phyloP scores from a whole-genome alignment of 53 echinoderm and acorn worm species.

The Astropecten irregularis region DNA sequence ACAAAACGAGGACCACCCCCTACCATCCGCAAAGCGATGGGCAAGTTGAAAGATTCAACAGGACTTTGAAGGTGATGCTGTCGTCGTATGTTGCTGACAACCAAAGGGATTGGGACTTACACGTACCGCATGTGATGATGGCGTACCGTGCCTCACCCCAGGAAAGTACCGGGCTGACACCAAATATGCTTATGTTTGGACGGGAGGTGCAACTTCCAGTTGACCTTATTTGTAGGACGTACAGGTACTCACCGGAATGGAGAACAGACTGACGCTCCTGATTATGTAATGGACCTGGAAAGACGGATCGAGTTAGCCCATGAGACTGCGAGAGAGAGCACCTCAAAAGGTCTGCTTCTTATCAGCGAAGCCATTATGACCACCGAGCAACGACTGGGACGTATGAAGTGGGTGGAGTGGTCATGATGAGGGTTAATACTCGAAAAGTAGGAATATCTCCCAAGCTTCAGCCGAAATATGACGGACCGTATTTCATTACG shows the following conservation, averaged over 20 bases:
- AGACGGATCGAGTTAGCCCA: neutral
- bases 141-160: slow-evolving; percentile 50
- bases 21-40: too few species aligned
- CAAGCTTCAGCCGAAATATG: slow-evolving; percentile 7
- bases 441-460: neutral
- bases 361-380: slow-evolving; percentile 9
- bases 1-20: too few species aligned
- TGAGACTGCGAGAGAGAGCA: neutral
- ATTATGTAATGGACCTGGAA: neutral
- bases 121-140: slow-evolving; percentile 53
- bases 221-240: slow-evolving; percentile 33
- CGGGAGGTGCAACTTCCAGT: slow-evolving; percentile 31
- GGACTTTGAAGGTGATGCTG: slow-evolving; percentile 49
- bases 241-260: too few species aligned
- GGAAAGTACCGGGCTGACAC: slow-evolving; percentile 21
- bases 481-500: neutral
- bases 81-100: slow-evolving; percentile 19
- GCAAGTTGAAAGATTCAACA: slow-evolving; percentile 51
- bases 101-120: slow-evolving; percentile 52
- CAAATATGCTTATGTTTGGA: slow-evolving; percentile 43
- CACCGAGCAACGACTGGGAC: neutral
- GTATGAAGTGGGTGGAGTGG: neutral
- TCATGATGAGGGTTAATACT: neutral
- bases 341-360: slow-evolving; percentile 11
- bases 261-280: neutral